These are phyloP conservation scores for Hemiprocne comata DNA, from an alignment of 2,113 vertebrate species.

Conservation along the genomic window DNA sequence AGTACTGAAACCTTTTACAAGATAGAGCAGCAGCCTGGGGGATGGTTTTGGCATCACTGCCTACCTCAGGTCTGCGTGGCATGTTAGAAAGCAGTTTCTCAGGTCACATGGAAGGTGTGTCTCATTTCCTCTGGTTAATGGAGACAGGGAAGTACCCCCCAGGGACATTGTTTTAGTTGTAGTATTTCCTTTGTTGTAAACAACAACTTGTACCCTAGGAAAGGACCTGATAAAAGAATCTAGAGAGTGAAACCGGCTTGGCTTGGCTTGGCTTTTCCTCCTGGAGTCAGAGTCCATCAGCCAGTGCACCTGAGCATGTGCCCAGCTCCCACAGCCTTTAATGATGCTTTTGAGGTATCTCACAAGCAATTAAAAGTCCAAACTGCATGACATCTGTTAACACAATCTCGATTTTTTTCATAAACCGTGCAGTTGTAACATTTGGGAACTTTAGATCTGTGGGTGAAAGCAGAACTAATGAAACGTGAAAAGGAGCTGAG, in stretches of 20 bases:
- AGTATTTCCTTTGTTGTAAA: conserved; percentile 57
- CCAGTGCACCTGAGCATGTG: neutral
- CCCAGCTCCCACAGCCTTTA: neutral
- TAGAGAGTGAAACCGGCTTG: neutral
- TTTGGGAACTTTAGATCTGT: neutral
- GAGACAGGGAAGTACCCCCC: conserved; percentile 12
- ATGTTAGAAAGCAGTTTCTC: neutral
- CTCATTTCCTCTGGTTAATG: neutral
- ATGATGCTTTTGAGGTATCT: neutral
- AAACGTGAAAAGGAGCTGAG: neutral
- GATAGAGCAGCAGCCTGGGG: neutral
- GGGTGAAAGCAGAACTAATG: neutral
- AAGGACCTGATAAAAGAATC: neutral
- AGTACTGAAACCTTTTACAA: neutral
- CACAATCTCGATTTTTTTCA: neutral
- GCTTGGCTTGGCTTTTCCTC: neutral
- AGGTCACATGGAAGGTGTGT: conserved; percentile 31
- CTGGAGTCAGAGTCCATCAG: neutral
- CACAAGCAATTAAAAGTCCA: neutral
- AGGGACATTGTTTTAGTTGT: neutral
- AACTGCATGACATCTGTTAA: neutral
- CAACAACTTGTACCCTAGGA: conserved; percentile 27
- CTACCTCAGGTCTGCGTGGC: neutral
- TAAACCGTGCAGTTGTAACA: neutral
- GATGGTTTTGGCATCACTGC: neutral